These are phyloP conservation scores for Aphaenogaster floridana DNA, from an alignment of 1,140 invertebrate genomes.

Conservation along the genomic window DNA sequence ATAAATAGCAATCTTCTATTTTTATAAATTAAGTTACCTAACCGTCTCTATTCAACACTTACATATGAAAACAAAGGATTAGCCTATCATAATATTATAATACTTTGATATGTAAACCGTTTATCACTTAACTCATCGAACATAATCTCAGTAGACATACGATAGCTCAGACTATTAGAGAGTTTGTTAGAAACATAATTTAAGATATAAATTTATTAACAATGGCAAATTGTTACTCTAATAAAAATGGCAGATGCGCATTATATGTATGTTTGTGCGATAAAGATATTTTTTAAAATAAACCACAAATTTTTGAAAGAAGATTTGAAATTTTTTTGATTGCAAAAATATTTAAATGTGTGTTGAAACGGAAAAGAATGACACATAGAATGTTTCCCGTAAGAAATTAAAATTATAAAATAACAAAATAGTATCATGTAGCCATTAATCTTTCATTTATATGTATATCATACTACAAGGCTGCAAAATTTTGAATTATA, in stretches of 20 bases:
- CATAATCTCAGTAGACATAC: neutral
- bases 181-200: neutral
- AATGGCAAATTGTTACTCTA: neutral
- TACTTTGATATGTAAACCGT: neutral
- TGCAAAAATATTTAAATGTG: neutral
- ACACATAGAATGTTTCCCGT: neutral
- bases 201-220: conserved; percentile 12
- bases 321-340: neutral
- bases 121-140: neutral
- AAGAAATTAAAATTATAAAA: neutral
- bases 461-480: neutral
- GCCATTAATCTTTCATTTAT: neutral
- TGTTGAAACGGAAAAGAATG: neutral
- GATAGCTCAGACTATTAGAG: neutral
- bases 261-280: neutral
- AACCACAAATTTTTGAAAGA: neutral
- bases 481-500: neutral
- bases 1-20: neutral
- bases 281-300: neutral
- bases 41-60: neutral
- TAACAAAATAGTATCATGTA: neutral
- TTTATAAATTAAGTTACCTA: neutral
- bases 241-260: neutral
- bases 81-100: neutral
- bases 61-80: neutral